Evolutionary conservation across 2,797 vertebrate species (phyloP), one percentile per base, ranked within the genome.

Genomic region (Lateolabrax maculatus): DNA sequence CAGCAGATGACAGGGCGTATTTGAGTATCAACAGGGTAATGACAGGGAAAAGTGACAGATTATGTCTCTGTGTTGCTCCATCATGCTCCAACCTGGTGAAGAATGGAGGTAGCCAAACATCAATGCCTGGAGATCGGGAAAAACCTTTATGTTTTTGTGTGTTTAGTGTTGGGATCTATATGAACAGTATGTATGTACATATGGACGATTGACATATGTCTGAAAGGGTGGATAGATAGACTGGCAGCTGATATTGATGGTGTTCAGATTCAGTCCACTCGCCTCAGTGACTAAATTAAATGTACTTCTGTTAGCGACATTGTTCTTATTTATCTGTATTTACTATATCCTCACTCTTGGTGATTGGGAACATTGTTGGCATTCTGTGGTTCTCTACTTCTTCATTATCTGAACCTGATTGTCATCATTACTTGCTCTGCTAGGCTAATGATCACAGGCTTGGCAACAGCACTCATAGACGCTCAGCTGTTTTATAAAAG

Each of bases 41-140:
- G 92, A 93, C 93, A 88, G 74, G 80, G 78, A 87, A 86, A 89
- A 84, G 85, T 94, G 94, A 95, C 89, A 85, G 89, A 96, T 94
- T 87, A 91, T 79, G 85, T 87, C 87, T 86, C 83, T 41, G 85
- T 85, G 86, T 89, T 90, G 88, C 85, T 95, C 89, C 83, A 91
- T 95, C 93, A 94, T 81, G 80, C 77, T 87, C 63, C 44, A 81
- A 76, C 64, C 68, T 77, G 78, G 58, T 90, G 89, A 92, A 80
- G 83, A 83, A 93, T 88, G 65, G 67, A 73, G 44, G 56, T 25
- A 44, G 66, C 64, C 53, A 46, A 83, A 84, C 87, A 84, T 88
- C 81, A 84, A 27, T 80, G 74, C 63, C 71, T 79, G 15, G 3
- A 73, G 74, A 89, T 63, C 75, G 52, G 55, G 46, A 78, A 62